These are phyloP conservation scores for Sialis lutaria DNA, from an alignment of 2,888 invertebrate species.

Conservation along the genomic window DNA sequence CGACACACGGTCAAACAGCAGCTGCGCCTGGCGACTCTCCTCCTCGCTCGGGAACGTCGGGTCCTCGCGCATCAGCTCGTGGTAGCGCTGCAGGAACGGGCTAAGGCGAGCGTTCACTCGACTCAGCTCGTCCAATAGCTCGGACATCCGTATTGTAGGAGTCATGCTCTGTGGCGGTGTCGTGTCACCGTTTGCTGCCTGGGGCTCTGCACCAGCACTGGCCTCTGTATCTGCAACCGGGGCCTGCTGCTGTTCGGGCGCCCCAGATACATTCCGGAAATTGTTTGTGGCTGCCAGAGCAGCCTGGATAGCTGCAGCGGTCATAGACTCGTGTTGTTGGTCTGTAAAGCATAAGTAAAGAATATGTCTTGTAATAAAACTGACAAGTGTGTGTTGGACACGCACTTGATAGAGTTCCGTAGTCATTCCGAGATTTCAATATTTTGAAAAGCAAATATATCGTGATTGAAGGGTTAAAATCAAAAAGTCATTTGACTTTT, in stretches of 20 bases:
- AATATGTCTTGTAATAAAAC: too few relatives aligned
- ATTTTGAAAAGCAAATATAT: too few relatives aligned
- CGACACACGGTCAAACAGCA: conserved; percentile 53
- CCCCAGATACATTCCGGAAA: background rate
- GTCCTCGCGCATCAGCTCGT: conserved; percentile 40
- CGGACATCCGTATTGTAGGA: conserved; percentile 34
- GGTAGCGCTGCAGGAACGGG: conserved; percentile 47
- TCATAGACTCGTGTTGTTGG: conserved; percentile 1
- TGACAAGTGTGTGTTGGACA: too few relatives aligned
- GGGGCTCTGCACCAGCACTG: background rate
- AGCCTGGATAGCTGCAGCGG: conserved; percentile 1
- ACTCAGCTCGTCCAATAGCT: conserved; percentile 32
- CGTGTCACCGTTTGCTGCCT: conserved; percentile 9
- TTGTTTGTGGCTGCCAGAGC: conserved; percentile 3
- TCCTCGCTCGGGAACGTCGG: conserved; percentile 27
- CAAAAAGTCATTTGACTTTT: too few relatives aligned
- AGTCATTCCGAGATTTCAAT: too few relatives aligned
- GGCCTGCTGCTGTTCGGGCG: conserved; percentile 2
- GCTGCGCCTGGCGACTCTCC: conserved; percentile 38
- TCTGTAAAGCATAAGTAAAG: conserved; percentile 1
- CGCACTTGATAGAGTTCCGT: too few relatives aligned
- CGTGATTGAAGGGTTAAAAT: too few relatives aligned
- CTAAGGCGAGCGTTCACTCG: conserved; percentile 38
- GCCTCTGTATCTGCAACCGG: background rate
- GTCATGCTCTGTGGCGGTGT: conserved; percentile 14